Evolutionary conservation across 2,797 vertebrate genomes (phyloP).

Genomic region (Smutsia temminckii): DNA sequence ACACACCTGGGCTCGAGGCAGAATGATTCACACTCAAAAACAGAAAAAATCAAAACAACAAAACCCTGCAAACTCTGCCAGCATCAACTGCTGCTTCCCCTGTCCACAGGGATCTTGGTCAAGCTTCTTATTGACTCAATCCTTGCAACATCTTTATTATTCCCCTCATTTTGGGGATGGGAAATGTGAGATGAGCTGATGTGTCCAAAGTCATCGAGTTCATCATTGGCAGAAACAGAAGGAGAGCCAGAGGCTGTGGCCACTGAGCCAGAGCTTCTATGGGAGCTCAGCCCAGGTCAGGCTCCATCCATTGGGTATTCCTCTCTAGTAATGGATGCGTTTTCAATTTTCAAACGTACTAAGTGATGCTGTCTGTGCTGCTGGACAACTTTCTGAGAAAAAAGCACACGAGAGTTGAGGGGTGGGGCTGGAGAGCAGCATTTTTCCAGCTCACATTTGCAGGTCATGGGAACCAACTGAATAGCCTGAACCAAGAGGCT

Average conservation of each 20-base stretch:
- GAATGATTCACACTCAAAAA: constrained; percentile 44
- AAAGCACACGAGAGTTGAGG: not conserved
- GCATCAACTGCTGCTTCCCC: not conserved
- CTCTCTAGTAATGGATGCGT: not conserved
- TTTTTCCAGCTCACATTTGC: constrained; percentile 1
- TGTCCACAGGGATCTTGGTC: constrained; percentile 21
- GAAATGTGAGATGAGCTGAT: constrained; percentile 5
- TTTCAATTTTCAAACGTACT: constrained; percentile 25
- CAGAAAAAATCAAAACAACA: constrained; percentile 52
- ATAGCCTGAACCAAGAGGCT: not conserved
- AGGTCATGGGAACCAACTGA: not conserved
- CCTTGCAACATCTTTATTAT: constrained; percentile 52
- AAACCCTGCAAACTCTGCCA: not conserved
- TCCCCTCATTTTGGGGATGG: not conserved
- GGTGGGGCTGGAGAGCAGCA: not conserved
- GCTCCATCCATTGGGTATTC: not conserved
- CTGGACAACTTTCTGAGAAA: constrained; percentile 48
- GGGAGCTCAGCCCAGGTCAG: not conserved
- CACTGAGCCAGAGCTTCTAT: not conserved
- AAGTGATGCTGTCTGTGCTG: not conserved
- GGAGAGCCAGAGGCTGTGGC: not conserved
- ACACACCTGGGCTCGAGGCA: constrained; percentile 27
- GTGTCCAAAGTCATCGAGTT: constrained; percentile 37
- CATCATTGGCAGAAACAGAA: constrained; percentile 17
- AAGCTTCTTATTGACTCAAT: constrained; percentile 51